phyloP scores from a whole-genome alignment of 1,140 invertebrate genomes.

The Vanessa atalanta region DNA sequence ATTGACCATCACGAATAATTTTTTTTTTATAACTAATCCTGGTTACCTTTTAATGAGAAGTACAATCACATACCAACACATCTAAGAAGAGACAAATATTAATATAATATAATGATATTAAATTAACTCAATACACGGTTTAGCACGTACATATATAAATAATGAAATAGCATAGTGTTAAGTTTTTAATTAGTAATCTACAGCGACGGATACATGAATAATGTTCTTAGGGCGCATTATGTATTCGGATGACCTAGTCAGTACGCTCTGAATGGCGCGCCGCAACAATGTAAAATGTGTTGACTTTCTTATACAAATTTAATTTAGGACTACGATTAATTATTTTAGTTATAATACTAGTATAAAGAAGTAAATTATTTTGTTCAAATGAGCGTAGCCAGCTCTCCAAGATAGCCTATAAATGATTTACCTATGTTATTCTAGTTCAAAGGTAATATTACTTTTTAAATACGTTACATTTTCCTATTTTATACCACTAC shows the following conservation, averaged over 20 bases:
- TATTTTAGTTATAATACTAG: background rate
- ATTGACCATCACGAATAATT: no score
- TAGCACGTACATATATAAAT: background rate
- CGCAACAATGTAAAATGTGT: conserved; percentile 27
- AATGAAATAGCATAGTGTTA: conserved; percentile 5
- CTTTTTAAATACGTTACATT: no score
- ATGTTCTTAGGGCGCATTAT: conserved; percentile 35
- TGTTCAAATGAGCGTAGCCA: no score
- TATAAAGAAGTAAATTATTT: no score
- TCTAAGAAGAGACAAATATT: no score
- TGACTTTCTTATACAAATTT: conserved; percentile 11
- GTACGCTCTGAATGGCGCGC: conserved; percentile 16
- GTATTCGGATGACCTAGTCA: conserved; percentile 36
- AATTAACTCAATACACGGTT: background rate
- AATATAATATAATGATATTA: background rate
- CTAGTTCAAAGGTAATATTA: no score
- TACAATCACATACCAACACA: no score
- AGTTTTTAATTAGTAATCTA: conserved; percentile 1
- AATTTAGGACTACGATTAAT: background rate
- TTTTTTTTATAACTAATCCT: no score
- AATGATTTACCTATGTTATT: no score
- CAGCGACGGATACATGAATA: conserved; percentile 27
- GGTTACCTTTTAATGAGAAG: no score
- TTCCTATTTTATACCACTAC: no score
- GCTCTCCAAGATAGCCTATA: no score